Evolutionary conservation across 2,113 vertebrate species (phyloP).

Genomic region (Ciconia stormi): DNA sequence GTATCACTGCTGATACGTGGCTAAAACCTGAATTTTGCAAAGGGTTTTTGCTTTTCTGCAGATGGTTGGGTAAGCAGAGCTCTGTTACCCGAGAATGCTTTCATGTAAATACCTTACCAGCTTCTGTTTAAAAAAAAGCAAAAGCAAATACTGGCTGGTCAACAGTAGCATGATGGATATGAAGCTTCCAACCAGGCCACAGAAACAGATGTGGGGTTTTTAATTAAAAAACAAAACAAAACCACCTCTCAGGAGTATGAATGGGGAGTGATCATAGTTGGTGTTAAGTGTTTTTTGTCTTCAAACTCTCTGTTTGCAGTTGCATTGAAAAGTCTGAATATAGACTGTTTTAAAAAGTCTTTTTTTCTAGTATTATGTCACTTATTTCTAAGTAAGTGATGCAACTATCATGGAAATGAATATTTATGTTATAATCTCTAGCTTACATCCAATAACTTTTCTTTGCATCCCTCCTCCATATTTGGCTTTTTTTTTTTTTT

Average conservation of each 20-base stretch:
- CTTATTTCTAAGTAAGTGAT: not conserved
- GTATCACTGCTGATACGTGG: not conserved
- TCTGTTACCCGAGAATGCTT: not conserved
- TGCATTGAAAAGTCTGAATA: not conserved
- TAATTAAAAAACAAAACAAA: not conserved
- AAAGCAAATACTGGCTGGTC: not conserved
- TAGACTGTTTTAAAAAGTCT: accelerated
- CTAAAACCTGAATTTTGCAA: not conserved
- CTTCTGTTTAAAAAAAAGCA: not conserved
- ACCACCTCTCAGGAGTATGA: not conserved
- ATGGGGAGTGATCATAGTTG: not conserved
- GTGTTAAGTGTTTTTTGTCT: not conserved
- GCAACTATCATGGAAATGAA: accelerated
- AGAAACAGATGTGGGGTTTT: not conserved
- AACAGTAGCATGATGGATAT: not conserved
- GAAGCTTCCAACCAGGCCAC: not conserved
- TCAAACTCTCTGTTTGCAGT: not conserved
- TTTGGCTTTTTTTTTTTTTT: not conserved
- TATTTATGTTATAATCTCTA: not conserved
- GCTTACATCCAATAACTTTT: not conserved
- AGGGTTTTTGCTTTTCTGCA: not conserved
- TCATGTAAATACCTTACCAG: not conserved
- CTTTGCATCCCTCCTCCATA: not conserved
- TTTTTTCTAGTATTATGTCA: not conserved
- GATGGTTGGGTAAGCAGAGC: not conserved